Percentiles rank a stretch among this genome's conserved stretches.
These are phyloP conservation scores for Cantharis rustica DNA, from an alignment of 2,888 invertebrate species.

Conservation along the genomic window DNA sequence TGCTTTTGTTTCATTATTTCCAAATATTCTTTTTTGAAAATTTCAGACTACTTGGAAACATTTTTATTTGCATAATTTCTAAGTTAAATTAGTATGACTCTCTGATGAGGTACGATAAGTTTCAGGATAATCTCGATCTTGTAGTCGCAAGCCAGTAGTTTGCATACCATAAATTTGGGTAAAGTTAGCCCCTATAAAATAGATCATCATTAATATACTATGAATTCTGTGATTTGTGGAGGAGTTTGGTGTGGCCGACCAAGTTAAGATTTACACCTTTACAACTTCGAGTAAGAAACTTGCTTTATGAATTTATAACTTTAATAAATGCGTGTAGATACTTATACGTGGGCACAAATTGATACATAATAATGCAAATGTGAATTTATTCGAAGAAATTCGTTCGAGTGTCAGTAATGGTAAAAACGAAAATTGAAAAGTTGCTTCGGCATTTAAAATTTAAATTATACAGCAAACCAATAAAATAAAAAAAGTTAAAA, in stretches of 20 bases:
- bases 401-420: not conserved
- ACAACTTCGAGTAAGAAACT: conserved; percentile 17
- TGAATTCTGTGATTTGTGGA: conserved; percentile 31
- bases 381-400: not conserved
- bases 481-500: not conserved
- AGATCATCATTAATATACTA: conserved; percentile 31
- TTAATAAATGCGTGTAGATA: not conserved
- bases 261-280: conserved; percentile 31
- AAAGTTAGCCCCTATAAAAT: conserved; percentile 23
- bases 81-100: too few relatives aligned
- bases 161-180: not conserved
- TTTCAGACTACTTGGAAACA: not conserved
- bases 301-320: conserved; percentile 28
- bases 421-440: not conserved
- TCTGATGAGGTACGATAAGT: not conserved
- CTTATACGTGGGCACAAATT: not conserved
- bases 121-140: not conserved
- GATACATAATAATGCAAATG: not conserved
- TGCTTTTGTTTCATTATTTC: not conserved
- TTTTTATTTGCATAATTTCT: too few relatives aligned
- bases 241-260: conserved; percentile 21
- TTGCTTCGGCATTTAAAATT: not conserved
- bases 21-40: not conserved
- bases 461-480: not conserved
- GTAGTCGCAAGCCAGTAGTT: conserved; percentile 9